Conservation (phyloP, 1,140 invertebrate species). For the Nautilus pompilius region DNA sequence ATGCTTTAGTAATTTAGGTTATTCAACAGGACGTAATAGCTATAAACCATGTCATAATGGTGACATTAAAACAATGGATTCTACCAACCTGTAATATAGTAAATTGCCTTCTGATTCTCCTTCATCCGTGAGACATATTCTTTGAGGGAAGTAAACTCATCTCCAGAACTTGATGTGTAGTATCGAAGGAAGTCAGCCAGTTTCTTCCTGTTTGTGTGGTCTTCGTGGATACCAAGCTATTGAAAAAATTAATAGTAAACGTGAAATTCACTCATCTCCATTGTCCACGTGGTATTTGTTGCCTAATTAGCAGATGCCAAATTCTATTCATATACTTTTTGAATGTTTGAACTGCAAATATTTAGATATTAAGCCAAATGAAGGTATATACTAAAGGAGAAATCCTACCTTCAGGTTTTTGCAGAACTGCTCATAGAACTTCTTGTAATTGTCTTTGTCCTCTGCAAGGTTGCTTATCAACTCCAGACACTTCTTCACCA, state of each 20-base stretch:
- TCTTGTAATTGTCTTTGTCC: constrained; percentile 97
- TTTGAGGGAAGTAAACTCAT: constrained; percentile 87
- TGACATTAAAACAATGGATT: background rate
- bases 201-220: constrained; percentile 90
- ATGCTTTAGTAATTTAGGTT: too few relatives aligned
- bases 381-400: background rate
- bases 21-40: too few relatives aligned
- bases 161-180: constrained; percentile 86
- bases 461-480: constrained; percentile 93
- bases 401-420: constrained; percentile 82
- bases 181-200: constrained; percentile 88
- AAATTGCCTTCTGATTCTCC: constrained; percentile 96
- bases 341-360: too few relatives aligned
- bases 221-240: constrained; percentile 92
- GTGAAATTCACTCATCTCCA: background rate
- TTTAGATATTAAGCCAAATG: background rate
- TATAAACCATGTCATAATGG: too few relatives aligned
- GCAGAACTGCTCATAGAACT: constrained; percentile 97
- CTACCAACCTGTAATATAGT: constrained; percentile 88
- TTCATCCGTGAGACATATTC: constrained; percentile 98
- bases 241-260: too few relatives aligned
- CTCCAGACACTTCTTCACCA: constrained; percentile 97
- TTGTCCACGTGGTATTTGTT: background rate
- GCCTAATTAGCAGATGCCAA: too few relatives aligned
- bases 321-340: too few relatives aligned